Evolutionary conservation across 2,888 invertebrate genomes (phyloP).

Genomic region (Tetramorium bicarinatum): DNA sequence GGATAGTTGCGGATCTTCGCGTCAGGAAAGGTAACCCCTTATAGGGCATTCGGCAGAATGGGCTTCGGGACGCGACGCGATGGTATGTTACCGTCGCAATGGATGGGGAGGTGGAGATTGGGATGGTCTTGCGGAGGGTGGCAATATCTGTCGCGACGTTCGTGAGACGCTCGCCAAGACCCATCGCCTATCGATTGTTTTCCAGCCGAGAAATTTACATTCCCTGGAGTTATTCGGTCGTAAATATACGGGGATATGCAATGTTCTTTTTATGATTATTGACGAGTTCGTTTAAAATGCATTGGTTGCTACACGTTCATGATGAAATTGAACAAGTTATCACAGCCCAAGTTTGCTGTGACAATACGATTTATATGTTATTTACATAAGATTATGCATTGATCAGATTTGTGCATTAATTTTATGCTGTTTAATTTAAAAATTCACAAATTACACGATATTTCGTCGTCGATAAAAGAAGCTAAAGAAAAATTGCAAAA

Average conservation of each 20-base stretch:
- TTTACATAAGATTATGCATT: background rate
- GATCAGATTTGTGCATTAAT: background rate
- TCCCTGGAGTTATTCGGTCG: background rate
- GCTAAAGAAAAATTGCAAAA: background rate
- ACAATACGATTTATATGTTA: background rate
- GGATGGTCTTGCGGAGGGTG: background rate
- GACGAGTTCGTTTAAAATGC: background rate
- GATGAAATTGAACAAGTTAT: background rate
- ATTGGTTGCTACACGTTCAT: background rate
- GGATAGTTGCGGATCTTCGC: slow-evolving; percentile 76
- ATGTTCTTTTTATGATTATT: background rate
- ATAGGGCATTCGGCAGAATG: slow-evolving; percentile 71
- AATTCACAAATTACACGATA: background rate
- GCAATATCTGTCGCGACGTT: background rate
- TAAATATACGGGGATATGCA: background rate
- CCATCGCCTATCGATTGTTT: slow-evolving; percentile 6
- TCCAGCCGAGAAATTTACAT: slow-evolving; percentile 2
- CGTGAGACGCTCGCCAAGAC: background rate
- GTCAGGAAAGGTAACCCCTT: slow-evolving; percentile 73
- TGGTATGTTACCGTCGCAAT: slow-evolving; percentile 16
- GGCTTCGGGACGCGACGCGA: slow-evolving; percentile 48
- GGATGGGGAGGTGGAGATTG: background rate
- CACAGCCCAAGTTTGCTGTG: background rate
- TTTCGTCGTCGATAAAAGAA: background rate
- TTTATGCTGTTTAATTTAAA: background rate